Evolutionary conservation across 2,113 vertebrate species (phyloP).

Genomic region (Gobio gobio): DNA sequence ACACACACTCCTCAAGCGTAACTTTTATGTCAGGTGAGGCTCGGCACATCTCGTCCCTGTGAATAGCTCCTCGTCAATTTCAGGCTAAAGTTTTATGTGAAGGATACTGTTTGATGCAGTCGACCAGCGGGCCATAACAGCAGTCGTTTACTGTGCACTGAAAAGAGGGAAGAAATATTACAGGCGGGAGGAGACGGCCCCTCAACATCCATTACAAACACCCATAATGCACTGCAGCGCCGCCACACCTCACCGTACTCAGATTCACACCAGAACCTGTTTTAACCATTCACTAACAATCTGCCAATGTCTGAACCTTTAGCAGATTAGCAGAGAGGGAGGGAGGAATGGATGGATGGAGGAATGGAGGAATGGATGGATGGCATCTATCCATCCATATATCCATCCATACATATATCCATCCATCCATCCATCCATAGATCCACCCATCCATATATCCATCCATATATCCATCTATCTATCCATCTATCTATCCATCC

Average conservation of each 20-base stretch:
- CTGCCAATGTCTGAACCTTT: background rate
- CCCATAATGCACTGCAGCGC: conserved; percentile 65
- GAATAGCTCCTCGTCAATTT: conserved; percentile 90
- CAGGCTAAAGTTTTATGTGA: conserved; percentile 94
- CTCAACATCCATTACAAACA: conserved; percentile 52
- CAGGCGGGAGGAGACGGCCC: conserved; percentile 53
- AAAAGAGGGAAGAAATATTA: conserved; percentile 76
- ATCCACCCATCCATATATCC: no score
- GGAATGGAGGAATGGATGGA: no score
- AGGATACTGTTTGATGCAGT: conserved; percentile 99
- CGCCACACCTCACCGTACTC: conserved; percentile 60
- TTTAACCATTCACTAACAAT: background rate
- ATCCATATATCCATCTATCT: no score
- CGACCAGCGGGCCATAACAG: conserved; percentile 99
- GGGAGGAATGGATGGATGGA: no score
- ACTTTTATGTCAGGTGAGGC: conserved; percentile 91
- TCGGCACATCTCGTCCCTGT: conserved; percentile 88
- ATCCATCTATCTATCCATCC: no score
- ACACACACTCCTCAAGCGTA: conserved; percentile 78
- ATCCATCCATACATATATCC: no score
- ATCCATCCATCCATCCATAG: no score
- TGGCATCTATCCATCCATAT: no score
- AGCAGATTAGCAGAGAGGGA: no score
- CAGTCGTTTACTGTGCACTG: conserved; percentile 99
- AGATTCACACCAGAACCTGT: background rate